Percentiles rank a stretch among this genome's conserved stretches.
Conservation (phyloP, 2,113 vertebrate species). For the Indicator maculatus region DNA sequence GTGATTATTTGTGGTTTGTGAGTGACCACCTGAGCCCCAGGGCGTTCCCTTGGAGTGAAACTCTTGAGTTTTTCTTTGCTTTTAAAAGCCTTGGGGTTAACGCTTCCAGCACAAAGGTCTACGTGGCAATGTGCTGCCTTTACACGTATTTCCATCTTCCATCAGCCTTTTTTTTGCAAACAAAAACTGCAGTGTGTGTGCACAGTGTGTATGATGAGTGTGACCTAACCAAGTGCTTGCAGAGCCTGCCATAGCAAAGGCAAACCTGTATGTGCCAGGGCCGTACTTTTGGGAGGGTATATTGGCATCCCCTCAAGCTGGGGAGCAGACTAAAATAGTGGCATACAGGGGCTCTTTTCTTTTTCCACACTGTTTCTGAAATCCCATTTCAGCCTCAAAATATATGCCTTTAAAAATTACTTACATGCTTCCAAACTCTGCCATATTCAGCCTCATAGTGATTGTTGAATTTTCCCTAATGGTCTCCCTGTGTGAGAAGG, state of each 20-base stretch:
- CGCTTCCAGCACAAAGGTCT: fast-evolving
- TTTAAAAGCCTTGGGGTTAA: not conserved
- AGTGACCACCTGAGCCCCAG: not conserved
- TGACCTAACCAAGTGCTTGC: fast-evolving
- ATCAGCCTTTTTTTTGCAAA: not conserved
- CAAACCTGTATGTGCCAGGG: not conserved
- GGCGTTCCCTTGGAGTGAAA: not conserved
- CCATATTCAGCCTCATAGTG: not conserved
- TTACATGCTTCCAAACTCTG: not conserved
- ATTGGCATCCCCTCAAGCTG: not conserved
- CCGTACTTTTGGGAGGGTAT: not conserved
- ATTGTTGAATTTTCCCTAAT: not conserved
- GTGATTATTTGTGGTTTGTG: not conserved
- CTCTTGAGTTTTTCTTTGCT: not conserved
- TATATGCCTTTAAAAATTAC: not conserved
- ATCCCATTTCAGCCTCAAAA: not conserved
- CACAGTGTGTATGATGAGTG: not conserved
- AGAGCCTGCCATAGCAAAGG: not conserved
- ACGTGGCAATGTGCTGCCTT: fast-evolving
- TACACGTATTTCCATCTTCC: not conserved
- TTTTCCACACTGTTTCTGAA: not conserved
- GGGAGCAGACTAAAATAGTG: not conserved
- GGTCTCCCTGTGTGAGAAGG: not conserved
- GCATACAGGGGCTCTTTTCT: not conserved
- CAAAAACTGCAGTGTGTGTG: not conserved